Base-by-base conservation (phyloP, 2,113 vertebrate genomes). In the Nannobrachium achirus region DNA sequence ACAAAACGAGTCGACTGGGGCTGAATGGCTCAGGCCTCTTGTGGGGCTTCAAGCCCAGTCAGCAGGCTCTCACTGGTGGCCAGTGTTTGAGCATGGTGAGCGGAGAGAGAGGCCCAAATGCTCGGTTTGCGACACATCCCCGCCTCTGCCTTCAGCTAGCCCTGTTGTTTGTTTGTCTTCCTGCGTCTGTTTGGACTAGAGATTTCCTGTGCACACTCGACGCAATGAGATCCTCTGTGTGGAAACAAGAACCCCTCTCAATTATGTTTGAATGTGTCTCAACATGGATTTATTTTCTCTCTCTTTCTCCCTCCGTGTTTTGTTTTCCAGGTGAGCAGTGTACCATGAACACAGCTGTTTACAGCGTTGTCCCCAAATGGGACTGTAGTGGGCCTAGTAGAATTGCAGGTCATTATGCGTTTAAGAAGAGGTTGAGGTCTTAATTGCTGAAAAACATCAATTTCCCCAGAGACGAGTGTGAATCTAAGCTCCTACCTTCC, bases 131-230 rank as follows among this genome's bases (percentile, higher is more conserved):
- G 48, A 51, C 46, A 5, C 6, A 33, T 33, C 25, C 56, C 65
- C 18, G 42, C 64, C 71, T 82, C 63, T 59, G 25, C 64, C 64
- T 61, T 77, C 57, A 51, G 49, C 53, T 60, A 46, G 67, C 69
- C n/a, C 71, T 58, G 60, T 77, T 86, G 75, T 91, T 90, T 89
- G 85, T 89, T 91, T 90, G 87, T 88, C 82, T 82, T 85, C 70
- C 82, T 79, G 82, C 69, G 79, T 84, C 86, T 90, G 84, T 92
- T 91, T 91, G 72, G 73, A 77, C 73, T 70, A 2, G 49, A 82
- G 82, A 80, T 83, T 90, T 87, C 84, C 83, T 89, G 61, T 74
- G 86, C 80, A 82, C 92, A 86, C 82, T 52, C 58, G 49, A 53
- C 19, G 56, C 72, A 80, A 73, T 57, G 45, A 61, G 56, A 84